Evolutionary conservation across 2,888 invertebrate genomes (phyloP).

Genomic region (Torymus aiolomorphi): DNA sequence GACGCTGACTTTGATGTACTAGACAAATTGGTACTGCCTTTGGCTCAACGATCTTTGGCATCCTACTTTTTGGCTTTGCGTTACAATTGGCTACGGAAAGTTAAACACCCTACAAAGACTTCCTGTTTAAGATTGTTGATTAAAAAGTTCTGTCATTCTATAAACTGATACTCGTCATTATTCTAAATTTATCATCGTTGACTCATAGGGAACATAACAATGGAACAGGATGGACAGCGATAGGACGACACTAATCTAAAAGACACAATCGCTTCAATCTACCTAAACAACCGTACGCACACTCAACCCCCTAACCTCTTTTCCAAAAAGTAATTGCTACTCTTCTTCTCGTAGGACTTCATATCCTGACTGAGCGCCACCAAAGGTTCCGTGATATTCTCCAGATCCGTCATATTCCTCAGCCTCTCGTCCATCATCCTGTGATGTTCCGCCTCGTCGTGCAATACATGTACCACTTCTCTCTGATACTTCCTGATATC

Average conservation of each 20-base stretch:
- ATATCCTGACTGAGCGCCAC: conserved; percentile 80
- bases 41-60: neutral
- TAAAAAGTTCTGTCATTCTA: neutral
- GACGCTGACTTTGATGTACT: no score
- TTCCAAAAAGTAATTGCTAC: conserved; percentile 79
- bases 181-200: neutral
- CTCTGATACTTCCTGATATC: conserved; percentile 72
- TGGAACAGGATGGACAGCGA: no score
- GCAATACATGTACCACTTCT: conserved; percentile 66
- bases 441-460: conserved; percentile 72
- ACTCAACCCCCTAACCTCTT: conserved; percentile 89
- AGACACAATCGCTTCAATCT: no score
- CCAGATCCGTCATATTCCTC: conserved; percentile 76
- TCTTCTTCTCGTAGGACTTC: conserved; percentile 80
- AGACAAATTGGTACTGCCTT: neutral
- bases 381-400: conserved; percentile 79
- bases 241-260: no score
- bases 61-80: no score
- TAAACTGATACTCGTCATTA: neutral
- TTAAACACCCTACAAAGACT: no score
- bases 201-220: conserved; percentile 58
- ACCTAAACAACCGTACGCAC: no score
- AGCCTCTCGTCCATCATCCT: conserved; percentile 75
- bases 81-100: no score
- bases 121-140: no score